Conservation (phyloP, 2,113 vertebrate species). For the Chelonoidis abingdonii region DNA sequence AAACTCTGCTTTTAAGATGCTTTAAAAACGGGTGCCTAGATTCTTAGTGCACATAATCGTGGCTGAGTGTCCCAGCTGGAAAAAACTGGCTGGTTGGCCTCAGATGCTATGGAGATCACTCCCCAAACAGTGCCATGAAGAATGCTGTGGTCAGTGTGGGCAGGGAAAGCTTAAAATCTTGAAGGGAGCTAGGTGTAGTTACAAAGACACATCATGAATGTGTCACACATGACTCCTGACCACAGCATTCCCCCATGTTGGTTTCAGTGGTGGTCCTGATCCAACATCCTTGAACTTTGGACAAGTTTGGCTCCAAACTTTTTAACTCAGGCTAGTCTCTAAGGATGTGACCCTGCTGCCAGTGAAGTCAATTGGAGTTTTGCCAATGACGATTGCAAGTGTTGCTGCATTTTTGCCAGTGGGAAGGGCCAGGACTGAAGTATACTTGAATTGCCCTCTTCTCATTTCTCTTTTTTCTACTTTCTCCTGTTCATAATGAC, state of each 20-base stretch:
- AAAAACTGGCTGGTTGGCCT: not conserved
- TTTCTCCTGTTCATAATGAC: fast-evolving
- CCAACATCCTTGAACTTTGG: not conserved
- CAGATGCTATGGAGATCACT: not conserved
- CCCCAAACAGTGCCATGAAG: not conserved
- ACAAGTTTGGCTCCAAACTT: not conserved
- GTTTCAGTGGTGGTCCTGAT: not conserved
- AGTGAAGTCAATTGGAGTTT: not conserved
- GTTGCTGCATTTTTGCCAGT: not conserved
- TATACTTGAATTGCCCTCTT: not conserved
- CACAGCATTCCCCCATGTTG: not conserved
- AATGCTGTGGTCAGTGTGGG: not conserved
- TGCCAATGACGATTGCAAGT: too few species aligned
- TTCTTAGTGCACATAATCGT: not conserved
- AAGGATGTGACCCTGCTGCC: not conserved
- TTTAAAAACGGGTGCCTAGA: not conserved
- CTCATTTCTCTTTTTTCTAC: not conserved
- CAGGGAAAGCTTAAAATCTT: not conserved
- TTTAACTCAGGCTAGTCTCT: not conserved
- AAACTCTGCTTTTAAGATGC: not conserved
- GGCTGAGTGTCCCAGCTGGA: not conserved
- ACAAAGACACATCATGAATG: not conserved
- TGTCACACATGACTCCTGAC: not conserved
- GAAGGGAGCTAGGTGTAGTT: not conserved
- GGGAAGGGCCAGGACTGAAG: too few species aligned